phyloP scores from a whole-genome alignment of 2,888 invertebrate genomes.

The Rosalia funebris region DNA sequence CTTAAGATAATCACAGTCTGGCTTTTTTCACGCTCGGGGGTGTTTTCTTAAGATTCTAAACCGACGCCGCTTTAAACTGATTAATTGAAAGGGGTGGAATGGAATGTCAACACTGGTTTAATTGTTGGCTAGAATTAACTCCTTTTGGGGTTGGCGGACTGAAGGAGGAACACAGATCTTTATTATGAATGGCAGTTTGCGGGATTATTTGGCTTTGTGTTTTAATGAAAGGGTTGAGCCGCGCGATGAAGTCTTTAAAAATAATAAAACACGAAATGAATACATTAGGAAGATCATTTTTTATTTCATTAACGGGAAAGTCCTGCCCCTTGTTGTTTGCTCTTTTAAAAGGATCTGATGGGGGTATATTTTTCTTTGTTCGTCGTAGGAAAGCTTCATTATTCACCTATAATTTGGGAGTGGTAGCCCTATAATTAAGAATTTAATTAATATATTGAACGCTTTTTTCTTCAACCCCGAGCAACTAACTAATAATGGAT shows the following conservation, averaged over 20 bases:
- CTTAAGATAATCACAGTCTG: slow-evolving; percentile 57
- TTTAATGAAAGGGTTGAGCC: slow-evolving; percentile 38
- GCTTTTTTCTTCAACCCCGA: background rate
- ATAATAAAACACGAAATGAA: slow-evolving; percentile 31
- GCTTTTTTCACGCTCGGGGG: slow-evolving; percentile 55
- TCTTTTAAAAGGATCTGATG: slow-evolving; percentile 18
- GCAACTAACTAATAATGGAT: background rate
- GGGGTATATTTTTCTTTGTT: slow-evolving; percentile 26
- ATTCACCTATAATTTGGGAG: slow-evolving; percentile 13
- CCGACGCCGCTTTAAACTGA: slow-evolving; percentile 51
- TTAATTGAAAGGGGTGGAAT: slow-evolving; percentile 60
- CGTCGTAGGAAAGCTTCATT: slow-evolving; percentile 1
- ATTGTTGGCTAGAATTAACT: slow-evolving; percentile 47
- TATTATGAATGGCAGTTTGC: slow-evolving; percentile 38
- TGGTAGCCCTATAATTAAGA: slow-evolving; percentile 1
- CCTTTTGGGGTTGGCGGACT: slow-evolving; percentile 33
- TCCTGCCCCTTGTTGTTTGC: slow-evolving; percentile 14
- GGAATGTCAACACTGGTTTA: slow-evolving; percentile 55
- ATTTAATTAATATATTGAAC: slow-evolving; percentile 4
- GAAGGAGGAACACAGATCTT: slow-evolving; percentile 35
- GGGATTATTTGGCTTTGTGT: slow-evolving; percentile 38
- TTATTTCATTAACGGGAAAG: slow-evolving; percentile 25
- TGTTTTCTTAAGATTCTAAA: slow-evolving; percentile 59
- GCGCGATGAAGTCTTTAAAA: slow-evolving; percentile 28
- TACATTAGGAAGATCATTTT: slow-evolving; percentile 36